phyloP scores from a whole-genome alignment of 1,140 invertebrate genomes.

The Macrobrachium rosenbergii region DNA sequence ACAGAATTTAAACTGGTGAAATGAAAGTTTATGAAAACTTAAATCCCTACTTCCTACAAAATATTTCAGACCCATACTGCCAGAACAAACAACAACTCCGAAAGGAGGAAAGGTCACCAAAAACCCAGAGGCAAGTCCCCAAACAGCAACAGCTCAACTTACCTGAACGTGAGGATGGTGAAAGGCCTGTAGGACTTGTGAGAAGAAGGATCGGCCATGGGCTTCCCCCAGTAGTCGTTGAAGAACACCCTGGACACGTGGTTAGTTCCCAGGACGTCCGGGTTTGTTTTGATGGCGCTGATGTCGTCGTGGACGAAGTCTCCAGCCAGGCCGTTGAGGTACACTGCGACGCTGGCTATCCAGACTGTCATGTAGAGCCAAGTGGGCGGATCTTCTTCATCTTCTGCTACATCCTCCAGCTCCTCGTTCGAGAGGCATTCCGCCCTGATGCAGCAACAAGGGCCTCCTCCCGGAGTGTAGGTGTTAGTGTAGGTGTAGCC shows the following conservation, averaged over 20 bases:
- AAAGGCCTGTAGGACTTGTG: constrained; percentile 88
- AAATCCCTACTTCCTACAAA: too few relatives aligned
- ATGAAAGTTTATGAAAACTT: too few relatives aligned
- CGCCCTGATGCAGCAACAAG: too few relatives aligned
- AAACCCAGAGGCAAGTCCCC: too few relatives aligned
- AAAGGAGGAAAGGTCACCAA: too few relatives aligned
- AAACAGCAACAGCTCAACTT: constrained; percentile 70
- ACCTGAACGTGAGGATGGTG: constrained; percentile 86
- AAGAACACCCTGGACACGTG: constrained; percentile 78
- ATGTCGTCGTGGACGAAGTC: constrained; percentile 94
- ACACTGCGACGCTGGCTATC: constrained; percentile 78
- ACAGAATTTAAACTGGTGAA: too few relatives aligned
- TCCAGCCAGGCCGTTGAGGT: constrained; percentile 83
- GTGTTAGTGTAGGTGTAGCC: too few relatives aligned
- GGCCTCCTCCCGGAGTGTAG: too few relatives aligned
- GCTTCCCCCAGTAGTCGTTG: constrained; percentile 94
- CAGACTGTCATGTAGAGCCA: constrained; percentile 76
- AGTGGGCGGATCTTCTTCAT: background rate
- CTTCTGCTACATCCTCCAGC: background rate
- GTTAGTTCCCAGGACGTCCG: constrained; percentile 82
- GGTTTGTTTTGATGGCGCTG: constrained; percentile 86
- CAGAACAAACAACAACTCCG: too few relatives aligned
- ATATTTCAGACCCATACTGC: too few relatives aligned
- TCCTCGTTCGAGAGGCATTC: too few relatives aligned
- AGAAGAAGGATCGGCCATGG: constrained; percentile 84